phyloP scores from a whole-genome alignment of 2,888 invertebrate genomes.

The Glyphotaelius pellucidus region DNA sequence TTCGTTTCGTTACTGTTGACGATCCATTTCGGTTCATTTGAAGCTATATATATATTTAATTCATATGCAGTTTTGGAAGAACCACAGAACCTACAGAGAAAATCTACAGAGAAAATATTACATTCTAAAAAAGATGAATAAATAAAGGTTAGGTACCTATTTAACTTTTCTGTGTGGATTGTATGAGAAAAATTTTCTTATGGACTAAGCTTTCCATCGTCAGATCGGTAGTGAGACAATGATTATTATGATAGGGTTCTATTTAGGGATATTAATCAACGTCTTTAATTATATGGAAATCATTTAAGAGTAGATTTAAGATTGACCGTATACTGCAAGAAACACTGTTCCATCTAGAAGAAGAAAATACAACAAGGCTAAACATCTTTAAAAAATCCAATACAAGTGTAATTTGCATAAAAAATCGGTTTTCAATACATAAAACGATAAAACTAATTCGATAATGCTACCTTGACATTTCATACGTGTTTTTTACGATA shows the following conservation, averaged over 20 bases:
- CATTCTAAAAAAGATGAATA: too few relatives aligned
- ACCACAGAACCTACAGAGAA: too few relatives aligned
- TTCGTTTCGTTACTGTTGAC: too few relatives aligned
- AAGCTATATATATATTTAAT: too few relatives aligned
- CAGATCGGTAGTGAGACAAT: neutral
- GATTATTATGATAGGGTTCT: neutral
- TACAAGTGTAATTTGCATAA: neutral
- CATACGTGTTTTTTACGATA: slow-evolving; percentile 7
- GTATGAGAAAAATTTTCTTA: neutral
- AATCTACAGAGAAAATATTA: too few relatives aligned
- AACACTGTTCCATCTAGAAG: neutral
- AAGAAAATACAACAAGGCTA: neutral
- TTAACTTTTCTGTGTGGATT: too few relatives aligned
- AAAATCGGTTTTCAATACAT: neutral
- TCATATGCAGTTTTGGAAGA: too few relatives aligned
- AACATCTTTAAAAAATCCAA: neutral
- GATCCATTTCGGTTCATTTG: too few relatives aligned
- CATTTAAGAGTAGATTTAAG: neutral
- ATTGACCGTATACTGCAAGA: neutral
- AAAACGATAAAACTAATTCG: slow-evolving; percentile 2
- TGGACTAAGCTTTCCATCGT: too few relatives aligned
- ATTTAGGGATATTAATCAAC: too few relatives aligned
- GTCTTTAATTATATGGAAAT: neutral
- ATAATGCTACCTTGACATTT: neutral
- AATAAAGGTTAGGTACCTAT: too few relatives aligned